These are phyloP conservation scores for Trissolcus japonicus DNA, from an alignment of 2,888 invertebrate genomes.

Conservation along the genomic window DNA sequence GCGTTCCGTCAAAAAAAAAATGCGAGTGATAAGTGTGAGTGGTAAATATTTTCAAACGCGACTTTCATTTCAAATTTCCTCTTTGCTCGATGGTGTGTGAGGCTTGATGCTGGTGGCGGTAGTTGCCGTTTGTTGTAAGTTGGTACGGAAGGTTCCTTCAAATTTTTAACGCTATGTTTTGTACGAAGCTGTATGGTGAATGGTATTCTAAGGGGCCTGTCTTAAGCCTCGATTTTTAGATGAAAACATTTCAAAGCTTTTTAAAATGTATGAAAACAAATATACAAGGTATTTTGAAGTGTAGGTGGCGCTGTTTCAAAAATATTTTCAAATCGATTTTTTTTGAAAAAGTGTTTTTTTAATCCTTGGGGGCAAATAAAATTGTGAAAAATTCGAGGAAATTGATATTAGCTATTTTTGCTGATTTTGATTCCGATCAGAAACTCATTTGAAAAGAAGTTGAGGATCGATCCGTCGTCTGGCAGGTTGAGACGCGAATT, in stretches of 20 bases:
- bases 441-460: slow-evolving; percentile 44
- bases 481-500: slow-evolving; percentile 47
- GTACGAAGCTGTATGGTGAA: background rate
- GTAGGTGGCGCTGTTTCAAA: too few relatives aligned
- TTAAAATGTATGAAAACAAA: too few relatives aligned
- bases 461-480: slow-evolving; percentile 46
- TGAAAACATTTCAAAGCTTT: too few relatives aligned
- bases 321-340: too few relatives aligned
- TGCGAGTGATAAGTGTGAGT: background rate
- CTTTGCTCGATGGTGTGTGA: background rate
- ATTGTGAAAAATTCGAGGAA: background rate
- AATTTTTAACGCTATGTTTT: background rate
- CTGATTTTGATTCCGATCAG: background rate
- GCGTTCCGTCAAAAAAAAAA: slow-evolving; percentile 21
- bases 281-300: too few relatives aligned
- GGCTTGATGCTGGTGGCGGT: slow-evolving; percentile 10
- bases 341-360: too few relatives aligned
- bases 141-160: slow-evolving; percentile 9
- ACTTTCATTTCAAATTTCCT: slow-evolving; percentile 22
- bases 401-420: background rate
- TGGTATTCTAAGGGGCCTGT: too few relatives aligned
- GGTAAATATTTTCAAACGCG: background rate
- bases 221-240: too few relatives aligned
- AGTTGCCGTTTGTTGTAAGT: slow-evolving; percentile 1
- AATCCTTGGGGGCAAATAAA: background rate